Evolutionary conservation across 2,113 vertebrate species (phyloP).

Genomic region (Macaca mulatta): DNA sequence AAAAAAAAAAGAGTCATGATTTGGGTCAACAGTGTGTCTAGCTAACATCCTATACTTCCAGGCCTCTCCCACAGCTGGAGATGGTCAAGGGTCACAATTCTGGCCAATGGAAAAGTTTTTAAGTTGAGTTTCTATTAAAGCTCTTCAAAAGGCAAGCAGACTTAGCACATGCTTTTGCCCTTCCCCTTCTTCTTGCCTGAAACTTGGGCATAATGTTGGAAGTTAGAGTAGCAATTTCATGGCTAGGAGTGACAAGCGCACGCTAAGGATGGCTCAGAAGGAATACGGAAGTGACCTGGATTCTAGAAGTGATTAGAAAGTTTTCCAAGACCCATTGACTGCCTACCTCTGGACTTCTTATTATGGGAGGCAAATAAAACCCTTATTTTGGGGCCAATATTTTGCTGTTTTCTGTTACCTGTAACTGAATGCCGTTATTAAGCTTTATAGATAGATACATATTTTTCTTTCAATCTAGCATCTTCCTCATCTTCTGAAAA

Average conservation of each 20-base stretch:
- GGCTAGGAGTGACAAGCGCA: neutral
- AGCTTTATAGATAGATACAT: neutral
- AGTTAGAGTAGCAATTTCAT: neutral
- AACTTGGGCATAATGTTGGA: neutral
- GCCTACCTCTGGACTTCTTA: neutral
- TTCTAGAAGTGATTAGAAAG: neutral
- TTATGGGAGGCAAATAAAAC: neutral
- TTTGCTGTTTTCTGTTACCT: constrained; percentile 15
- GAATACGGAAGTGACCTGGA: neutral
- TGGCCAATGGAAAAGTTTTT: neutral
- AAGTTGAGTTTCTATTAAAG: neutral
- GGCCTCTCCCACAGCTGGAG: neutral
- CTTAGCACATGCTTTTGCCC: neutral
- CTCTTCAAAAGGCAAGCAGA: neutral
- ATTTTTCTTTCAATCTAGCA: neutral
- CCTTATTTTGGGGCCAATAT: neutral
- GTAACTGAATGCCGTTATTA: neutral
- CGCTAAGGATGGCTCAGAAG: neutral
- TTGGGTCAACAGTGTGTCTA: neutral
- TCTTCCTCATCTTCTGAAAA: neutral
- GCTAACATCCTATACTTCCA: neutral
- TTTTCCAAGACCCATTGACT: neutral
- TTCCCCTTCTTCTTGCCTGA: neutral
- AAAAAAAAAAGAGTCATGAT: neutral
- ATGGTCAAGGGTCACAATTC: neutral